Conservation (phyloP, 1,140 invertebrate genomes). For the Rhopalosiphum padi region DNA sequence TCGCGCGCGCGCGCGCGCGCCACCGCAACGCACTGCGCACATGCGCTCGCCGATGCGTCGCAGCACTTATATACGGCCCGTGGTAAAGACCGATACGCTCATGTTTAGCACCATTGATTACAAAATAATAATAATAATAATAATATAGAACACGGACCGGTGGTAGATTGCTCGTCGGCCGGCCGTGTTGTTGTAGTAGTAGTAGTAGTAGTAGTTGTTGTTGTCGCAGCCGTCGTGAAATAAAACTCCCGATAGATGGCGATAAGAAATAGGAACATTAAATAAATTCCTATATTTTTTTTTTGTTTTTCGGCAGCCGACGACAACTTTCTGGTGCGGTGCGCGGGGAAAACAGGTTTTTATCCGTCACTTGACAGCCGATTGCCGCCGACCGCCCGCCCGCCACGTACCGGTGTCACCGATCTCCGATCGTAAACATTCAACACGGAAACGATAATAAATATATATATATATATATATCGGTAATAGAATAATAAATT, state of each 20-base stretch:
- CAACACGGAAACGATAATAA: not conserved
- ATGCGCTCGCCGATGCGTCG: not conserved
- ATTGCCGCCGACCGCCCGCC: too few species aligned
- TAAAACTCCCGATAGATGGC: slow-evolving; percentile 1
- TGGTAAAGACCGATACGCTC: too few species aligned
- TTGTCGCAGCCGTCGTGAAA: not conserved
- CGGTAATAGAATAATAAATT: not conserved
- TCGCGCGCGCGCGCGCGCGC: too few species aligned
- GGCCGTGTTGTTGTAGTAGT: not conserved
- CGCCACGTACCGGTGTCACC: not conserved
- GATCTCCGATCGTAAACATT: not conserved
- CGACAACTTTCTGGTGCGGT: not conserved
- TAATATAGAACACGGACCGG: not conserved
- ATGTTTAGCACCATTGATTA: not conserved
- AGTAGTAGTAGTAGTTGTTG: too few species aligned
- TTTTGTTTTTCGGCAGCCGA: not conserved
- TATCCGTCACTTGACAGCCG: not conserved
- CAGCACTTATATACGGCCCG: not conserved
- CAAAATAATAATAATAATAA: not conserved
- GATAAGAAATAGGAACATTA: not conserved
- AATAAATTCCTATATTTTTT: not conserved
- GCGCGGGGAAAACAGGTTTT: not conserved
- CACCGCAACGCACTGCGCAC: not conserved
- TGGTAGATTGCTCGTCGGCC: not conserved
- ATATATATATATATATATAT: too few species aligned